Evolutionary conservation across 2,888 invertebrate genomes (phyloP).

Genomic region (Rhopalosiphum nymphaeae): DNA sequence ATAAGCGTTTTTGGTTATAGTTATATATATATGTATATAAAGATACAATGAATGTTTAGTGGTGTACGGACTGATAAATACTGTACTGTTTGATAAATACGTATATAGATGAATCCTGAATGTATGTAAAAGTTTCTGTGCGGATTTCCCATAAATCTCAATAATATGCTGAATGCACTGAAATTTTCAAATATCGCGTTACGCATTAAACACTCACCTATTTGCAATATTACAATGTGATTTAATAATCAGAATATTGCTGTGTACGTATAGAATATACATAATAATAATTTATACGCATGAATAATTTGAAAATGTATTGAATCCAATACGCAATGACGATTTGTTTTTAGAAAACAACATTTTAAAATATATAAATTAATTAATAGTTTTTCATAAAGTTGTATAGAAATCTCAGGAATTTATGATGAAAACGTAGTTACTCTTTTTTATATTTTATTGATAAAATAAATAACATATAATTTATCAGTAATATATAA

Average conservation of each 20-base stretch:
- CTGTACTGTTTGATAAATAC: not conserved
- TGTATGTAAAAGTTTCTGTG: not conserved
- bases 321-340: not conserved
- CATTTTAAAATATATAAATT: not conserved
- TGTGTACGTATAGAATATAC: not conserved
- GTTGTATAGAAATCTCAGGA: not conserved
- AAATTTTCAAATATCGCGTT: not conserved
- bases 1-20: not conserved
- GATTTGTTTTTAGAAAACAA: not conserved
- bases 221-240: not conserved
- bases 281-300: not conserved
- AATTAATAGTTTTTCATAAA: not conserved
- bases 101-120: not conserved
- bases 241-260: not conserved
- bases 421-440: not conserved
- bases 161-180: not conserved
- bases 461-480: not conserved
- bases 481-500: no score
- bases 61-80: not conserved
- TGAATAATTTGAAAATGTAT: not conserved
- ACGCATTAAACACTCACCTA: not conserved
- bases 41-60: not conserved
- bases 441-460: not conserved
- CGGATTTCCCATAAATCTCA: not conserved
- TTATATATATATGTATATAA: not conserved